Evolutionary conservation across 64 coral and sea anemone genomes (phyloP), one percentile per base, ranked within the genome.

Genomic region (Montipora capricornis): DNA sequence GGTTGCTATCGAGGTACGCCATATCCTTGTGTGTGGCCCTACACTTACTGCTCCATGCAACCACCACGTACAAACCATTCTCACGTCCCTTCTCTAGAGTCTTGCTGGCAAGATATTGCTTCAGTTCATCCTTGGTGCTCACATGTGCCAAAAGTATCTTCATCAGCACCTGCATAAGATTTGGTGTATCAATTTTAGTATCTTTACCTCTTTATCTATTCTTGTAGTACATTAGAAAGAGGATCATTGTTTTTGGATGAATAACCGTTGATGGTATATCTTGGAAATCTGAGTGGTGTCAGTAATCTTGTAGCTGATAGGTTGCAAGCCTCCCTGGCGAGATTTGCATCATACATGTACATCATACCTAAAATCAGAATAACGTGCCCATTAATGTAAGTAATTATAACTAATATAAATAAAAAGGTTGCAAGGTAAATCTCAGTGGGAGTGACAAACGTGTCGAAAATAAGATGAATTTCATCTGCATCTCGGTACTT

Each of bases 401-500:
- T 84, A 84, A 84, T 29, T 84, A 61, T 84, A 66, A 84, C 81
- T 84, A 84, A 20, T 84, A 61, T 84, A 59, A 84, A 57, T 84
- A 66, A 1, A 59, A 14, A 59, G 0, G 19, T 57, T 84, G 66
- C 81, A 64, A 84, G 51, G 81, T 84, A 84, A 84, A 84, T 84
- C 64, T 84, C 82, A 45, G 82, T 60, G 22, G 47, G 22, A 85
- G 84, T 77, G n/a, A 78, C 92, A 44, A 60, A 81, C 92, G 77
- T 80, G 77, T 94, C 92, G 53, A 94, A 88, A 44, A 94, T 89
- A 46, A 94, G 76, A 8, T 69, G 64, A 51, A 94, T 15, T 62
- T 94, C 92, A 82, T 94, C 84, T 12, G 9, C 47, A 12, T 88
- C 84, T 44, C 47, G n/a, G 75, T 94, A 94, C 87, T 94, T 90